Evolutionary conservation across 2,113 vertebrate species (phyloP).

Genomic region (Poeciliopsis occidentalis): DNA sequence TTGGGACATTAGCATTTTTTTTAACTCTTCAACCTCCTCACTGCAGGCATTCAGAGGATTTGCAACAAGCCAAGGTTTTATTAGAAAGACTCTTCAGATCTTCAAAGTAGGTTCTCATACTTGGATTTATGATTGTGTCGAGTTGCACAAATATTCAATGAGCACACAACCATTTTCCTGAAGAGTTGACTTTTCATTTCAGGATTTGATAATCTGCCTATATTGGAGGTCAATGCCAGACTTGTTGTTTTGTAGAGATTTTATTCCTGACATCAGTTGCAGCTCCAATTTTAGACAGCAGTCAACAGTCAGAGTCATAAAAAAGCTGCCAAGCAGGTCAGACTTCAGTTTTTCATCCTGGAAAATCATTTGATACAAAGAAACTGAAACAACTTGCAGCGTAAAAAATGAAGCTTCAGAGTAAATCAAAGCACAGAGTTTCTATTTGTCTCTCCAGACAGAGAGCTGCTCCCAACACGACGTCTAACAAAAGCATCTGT

Average conservation of each 20-base stretch:
- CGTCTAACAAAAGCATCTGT: constrained; percentile 6
- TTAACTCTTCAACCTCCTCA: not conserved
- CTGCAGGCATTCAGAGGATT: not conserved
- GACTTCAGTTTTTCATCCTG: constrained; percentile 27
- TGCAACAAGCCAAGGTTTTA: not conserved
- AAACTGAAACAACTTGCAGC: constrained; percentile 2
- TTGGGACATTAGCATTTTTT: not conserved
- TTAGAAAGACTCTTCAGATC: not conserved
- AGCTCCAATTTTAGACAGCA: not conserved
- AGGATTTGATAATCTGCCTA: not conserved
- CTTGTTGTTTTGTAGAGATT: not conserved
- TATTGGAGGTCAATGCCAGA: not conserved
- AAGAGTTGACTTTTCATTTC: not conserved
- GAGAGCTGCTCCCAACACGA: not conserved
- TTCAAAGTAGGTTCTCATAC: not conserved
- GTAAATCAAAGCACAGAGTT: not conserved
- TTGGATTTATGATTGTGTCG: not conserved
- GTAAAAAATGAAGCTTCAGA: constrained; percentile 3
- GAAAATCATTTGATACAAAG: constrained; percentile 17
- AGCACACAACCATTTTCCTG: not conserved
- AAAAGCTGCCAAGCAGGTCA: not conserved
- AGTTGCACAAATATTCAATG: not conserved
- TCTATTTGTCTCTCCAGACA: constrained; percentile 6
- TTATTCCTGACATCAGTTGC: constrained; percentile 16
- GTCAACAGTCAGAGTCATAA: constrained; percentile 15